Evolutionary conservation across 2,797 vertebrate species (phyloP).

Genomic region (Microctenopoma steveboyesi): DNA sequence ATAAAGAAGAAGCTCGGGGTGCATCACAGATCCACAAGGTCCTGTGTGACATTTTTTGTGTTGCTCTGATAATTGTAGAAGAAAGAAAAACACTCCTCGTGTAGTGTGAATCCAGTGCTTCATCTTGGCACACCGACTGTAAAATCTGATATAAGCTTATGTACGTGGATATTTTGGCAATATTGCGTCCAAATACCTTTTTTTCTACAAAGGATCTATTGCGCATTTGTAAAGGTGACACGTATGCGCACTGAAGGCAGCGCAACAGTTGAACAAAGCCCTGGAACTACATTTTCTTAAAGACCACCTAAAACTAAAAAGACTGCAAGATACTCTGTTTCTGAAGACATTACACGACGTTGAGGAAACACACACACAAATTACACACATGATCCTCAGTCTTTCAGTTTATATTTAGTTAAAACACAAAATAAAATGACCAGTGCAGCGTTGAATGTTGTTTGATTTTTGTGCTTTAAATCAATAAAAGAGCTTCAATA

Average conservation of each 20-base stretch:
- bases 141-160: conserved; percentile 12
- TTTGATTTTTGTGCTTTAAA: neutral
- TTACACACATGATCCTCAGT: neutral
- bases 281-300: conserved; percentile 17
- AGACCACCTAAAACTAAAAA: neutral
- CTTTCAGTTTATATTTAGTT: neutral
- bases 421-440: neutral
- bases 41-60: conserved; percentile 26
- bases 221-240: conserved; percentile 44
- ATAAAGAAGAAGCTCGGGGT: conserved; percentile 58
- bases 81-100: conserved; percentile 3
- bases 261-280: conserved; percentile 29
- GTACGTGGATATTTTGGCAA: conserved; percentile 30
- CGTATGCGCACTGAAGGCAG: conserved; percentile 6
- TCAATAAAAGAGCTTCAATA: neutral
- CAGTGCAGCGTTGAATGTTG: neutral
- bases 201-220: conserved; percentile 32
- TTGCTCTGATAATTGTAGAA: conserved; percentile 29
- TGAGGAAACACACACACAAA: neutral
- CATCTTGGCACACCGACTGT: neutral
- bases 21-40: conserved; percentile 59
- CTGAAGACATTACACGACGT: neutral
- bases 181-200: conserved; percentile 32
- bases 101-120: conserved; percentile 1
- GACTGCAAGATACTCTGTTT: neutral